Percentiles rank a stretch among this genome's conserved stretches.
These are phyloP conservation scores for Rana temporaria DNA, from an alignment of 2,113 vertebrate genomes.

Conservation along the genomic window DNA sequence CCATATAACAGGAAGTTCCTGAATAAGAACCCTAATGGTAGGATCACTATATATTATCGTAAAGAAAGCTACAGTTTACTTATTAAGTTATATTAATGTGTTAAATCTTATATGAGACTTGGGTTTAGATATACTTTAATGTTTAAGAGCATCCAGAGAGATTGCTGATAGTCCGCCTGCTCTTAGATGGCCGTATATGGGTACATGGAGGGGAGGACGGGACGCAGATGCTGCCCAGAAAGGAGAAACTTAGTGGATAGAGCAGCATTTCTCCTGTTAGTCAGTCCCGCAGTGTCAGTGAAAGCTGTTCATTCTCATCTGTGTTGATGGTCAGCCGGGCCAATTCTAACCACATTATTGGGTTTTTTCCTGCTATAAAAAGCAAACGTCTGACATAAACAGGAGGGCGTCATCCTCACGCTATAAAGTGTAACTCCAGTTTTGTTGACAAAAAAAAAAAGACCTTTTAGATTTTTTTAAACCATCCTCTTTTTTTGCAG, in stretches of 20 bases:
- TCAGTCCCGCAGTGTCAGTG: background rate
- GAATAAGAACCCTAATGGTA: too few relatives aligned
- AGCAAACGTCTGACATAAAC: conserved; percentile 28
- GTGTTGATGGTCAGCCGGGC: background rate
- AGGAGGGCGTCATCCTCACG: background rate
- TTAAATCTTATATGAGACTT: too few relatives aligned
- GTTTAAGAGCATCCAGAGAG: too few relatives aligned
- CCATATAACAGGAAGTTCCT: too few relatives aligned
- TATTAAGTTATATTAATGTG: too few relatives aligned
- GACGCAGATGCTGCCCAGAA: conserved; percentile 19
- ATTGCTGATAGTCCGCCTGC: background rate
- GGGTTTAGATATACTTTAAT: too few relatives aligned
- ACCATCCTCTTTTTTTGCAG: too few relatives aligned
- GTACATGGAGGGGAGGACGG: background rate
- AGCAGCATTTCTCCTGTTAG: background rate
- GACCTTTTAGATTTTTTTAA: too few relatives aligned
- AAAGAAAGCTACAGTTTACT: too few relatives aligned
- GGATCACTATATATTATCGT: too few relatives aligned
- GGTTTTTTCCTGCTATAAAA: conserved; percentile 20
- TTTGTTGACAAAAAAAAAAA: too few relatives aligned
- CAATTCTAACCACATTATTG: conserved; percentile 32
- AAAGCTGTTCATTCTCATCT: conserved; percentile 26
- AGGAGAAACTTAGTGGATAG: background rate
- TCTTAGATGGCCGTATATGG: conserved; percentile 30
- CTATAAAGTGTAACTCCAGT: background rate